phyloP scores from a whole-genome alignment of 2,888 invertebrate species.

The Drosophila austrosaltans region DNA sequence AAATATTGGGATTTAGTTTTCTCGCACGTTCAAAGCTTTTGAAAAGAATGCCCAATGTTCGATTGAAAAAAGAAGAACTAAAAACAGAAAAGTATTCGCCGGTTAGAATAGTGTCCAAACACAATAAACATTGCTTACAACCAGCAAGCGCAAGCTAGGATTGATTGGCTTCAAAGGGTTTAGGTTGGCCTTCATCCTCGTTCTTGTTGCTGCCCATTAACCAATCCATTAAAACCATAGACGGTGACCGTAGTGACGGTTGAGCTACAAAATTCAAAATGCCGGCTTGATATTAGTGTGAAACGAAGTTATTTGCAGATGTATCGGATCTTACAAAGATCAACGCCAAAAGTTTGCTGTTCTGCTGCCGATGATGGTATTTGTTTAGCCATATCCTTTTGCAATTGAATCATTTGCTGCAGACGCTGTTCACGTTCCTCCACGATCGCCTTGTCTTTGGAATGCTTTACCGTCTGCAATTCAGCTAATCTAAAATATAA shows the following conservation, averaged over 20 bases:
- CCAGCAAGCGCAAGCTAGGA: neutral
- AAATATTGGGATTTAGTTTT: neutral
- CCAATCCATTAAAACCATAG: constrained; percentile 92
- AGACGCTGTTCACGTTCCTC: constrained; percentile 91
- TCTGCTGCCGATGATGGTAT: constrained; percentile 80
- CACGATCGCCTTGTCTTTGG: constrained; percentile 89
- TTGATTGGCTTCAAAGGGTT: constrained; percentile 4
- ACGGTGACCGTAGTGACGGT: constrained; percentile 91
- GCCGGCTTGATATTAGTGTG: neutral
- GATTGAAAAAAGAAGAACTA: neutral
- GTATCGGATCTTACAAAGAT: constrained; percentile 86
- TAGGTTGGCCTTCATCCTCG: constrained; percentile 47
- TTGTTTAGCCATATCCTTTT: constrained; percentile 89
- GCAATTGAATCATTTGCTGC: constrained; percentile 90
- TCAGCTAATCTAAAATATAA: constrained; percentile 84
- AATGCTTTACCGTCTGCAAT: constrained; percentile 89
- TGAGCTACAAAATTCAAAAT: constrained; percentile 85
- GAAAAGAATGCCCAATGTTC: neutral
- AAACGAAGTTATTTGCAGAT: neutral
- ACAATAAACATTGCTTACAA: neutral
- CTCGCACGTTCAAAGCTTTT: neutral
- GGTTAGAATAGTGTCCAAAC: neutral
- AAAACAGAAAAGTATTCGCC: neutral
- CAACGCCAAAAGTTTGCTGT: constrained; percentile 87
- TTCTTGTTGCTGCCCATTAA: constrained; percentile 87